Percentiles rank a stretch among this genome's conserved stretches.
phyloP scores from a whole-genome alignment of 2,888 invertebrate species.

The Patella pellucida region DNA sequence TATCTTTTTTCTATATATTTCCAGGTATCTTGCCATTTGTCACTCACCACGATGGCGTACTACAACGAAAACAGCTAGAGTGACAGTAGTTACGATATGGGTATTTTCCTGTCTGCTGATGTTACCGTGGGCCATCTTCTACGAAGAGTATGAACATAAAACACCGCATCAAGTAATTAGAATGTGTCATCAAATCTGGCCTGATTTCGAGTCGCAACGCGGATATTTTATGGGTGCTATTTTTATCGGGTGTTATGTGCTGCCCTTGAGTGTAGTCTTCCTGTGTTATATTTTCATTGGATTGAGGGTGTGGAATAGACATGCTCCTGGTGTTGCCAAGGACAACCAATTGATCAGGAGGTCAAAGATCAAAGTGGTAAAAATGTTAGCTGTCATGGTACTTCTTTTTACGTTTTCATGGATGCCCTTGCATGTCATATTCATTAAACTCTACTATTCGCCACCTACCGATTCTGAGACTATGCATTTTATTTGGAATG shows the following conservation, averaged over 20 bases:
- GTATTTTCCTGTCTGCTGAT: constrained; percentile 85
- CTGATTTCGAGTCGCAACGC: constrained; percentile 84
- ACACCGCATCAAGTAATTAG: constrained; percentile 27
- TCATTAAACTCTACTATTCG: constrained; percentile 81
- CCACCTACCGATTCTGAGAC: constrained; percentile 32
- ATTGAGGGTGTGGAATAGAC: constrained; percentile 88
- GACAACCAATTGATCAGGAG: constrained; percentile 74
- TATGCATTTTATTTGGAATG: constrained; percentile 81
- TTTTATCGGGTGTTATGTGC: constrained; percentile 87
- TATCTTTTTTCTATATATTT: constrained; percentile 52
- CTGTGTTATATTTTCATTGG: constrained; percentile 92
- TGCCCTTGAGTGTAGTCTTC: constrained; percentile 90
- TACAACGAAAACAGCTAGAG: constrained; percentile 86
- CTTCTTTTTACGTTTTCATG: constrained; percentile 92
- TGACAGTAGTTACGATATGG: constrained; percentile 92
- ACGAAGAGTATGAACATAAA: constrained; percentile 74
- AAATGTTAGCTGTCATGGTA: constrained; percentile 92
- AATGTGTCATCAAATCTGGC: constrained; percentile 77
- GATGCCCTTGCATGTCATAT: constrained; percentile 86
- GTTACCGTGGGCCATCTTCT: constrained; percentile 90
- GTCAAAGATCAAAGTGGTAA: constrained; percentile 92
- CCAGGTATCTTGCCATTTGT: constrained; percentile 94
- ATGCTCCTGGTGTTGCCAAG: constrained; percentile 88
- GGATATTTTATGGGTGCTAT: constrained; percentile 90
- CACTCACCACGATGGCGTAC: constrained; percentile 93